Evolutionary conservation across 2,797 vertebrate genomes (phyloP).

Genomic region (Echeneis naucrates): DNA sequence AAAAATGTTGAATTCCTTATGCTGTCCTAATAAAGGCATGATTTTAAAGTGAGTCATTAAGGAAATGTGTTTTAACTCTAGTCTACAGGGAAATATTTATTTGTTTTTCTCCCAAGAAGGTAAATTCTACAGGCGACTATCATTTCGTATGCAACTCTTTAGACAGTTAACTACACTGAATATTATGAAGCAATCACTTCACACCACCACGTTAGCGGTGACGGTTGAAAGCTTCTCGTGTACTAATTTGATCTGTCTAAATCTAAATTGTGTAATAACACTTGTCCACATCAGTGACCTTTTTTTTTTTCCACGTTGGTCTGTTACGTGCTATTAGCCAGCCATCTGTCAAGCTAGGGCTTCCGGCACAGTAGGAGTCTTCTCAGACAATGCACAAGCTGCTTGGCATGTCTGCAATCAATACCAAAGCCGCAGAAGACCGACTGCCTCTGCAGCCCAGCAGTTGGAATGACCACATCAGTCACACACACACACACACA

Average conservation of each 20-base stretch:
- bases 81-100: neutral
- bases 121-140: neutral
- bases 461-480: neutral
- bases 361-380: slow-evolving; percentile 64
- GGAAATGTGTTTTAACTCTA: neutral
- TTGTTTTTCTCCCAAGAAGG: neutral
- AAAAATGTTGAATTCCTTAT: neutral
- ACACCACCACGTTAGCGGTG: slow-evolving; percentile 15
- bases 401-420: slow-evolving; percentile 60
- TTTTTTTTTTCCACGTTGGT: slow-evolving; percentile 68
- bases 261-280: slow-evolving; percentile 63
- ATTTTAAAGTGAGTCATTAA: neutral
- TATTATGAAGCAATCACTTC: slow-evolving; percentile 5
- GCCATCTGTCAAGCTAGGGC: slow-evolving; percentile 77
- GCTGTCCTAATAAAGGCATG: neutral
- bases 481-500: slow-evolving; percentile 6
- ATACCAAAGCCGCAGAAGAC: slow-evolving; percentile 41
- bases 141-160: neutral
- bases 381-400: slow-evolving; percentile 69
- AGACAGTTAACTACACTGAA: slow-evolving; percentile 10
- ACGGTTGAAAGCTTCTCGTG: slow-evolving; percentile 33
- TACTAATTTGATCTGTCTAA: slow-evolving; percentile 45
- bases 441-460: neutral
- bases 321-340: slow-evolving; percentile 73
- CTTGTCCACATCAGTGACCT: slow-evolving; percentile 62